phyloP scores from a whole-genome alignment of 2,888 invertebrate species.

The Caenorhabditis sp. region DNA sequence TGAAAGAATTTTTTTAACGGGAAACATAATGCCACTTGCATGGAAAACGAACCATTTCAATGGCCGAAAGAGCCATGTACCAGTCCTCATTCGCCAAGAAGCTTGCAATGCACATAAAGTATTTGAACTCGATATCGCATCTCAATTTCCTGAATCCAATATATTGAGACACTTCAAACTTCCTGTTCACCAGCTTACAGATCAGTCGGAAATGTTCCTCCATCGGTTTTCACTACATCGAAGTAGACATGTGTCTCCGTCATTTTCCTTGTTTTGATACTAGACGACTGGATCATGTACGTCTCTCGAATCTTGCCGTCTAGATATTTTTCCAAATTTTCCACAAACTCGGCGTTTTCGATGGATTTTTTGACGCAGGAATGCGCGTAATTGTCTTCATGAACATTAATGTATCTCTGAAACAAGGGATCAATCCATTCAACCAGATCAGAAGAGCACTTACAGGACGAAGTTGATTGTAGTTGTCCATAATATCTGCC shows the following conservation, averaged over 20 bases:
- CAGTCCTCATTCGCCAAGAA: neutral
- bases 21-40: too few species aligned
- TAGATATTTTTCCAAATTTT: neutral
- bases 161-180: neutral
- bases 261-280: neutral
- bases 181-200: neutral
- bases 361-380: too few species aligned
- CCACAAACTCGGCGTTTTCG: too few species aligned
- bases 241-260: neutral
- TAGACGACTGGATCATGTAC: neutral
- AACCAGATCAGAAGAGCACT: too few species aligned
- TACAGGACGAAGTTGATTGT: too few species aligned
- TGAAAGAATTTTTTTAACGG: too few species aligned
- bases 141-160: neutral
- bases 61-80: neutral
- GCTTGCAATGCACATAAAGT: neutral
- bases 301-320: neutral
- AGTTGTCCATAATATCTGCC: too few species aligned
- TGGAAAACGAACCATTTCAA: neutral
- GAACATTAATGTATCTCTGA: too few species aligned
- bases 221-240: neutral
- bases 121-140: neutral
- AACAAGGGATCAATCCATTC: too few species aligned
- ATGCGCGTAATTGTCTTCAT: too few species aligned
- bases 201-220: neutral